Conservation (phyloP, 2,113 vertebrate species). For the Bambusicola thoracicus region DNA sequence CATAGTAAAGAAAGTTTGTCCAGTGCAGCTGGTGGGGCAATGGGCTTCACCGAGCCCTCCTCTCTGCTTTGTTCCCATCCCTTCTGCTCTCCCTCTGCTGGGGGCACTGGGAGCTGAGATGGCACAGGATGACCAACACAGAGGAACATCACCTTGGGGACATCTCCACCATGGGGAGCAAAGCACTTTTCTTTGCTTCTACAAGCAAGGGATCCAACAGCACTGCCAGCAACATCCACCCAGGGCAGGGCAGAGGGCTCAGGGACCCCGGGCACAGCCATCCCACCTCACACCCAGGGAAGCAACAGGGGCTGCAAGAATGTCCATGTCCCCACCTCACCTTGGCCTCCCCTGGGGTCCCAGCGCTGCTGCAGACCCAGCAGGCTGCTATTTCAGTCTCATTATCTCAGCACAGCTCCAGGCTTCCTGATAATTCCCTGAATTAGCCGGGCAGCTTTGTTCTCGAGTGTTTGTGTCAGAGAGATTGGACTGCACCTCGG, state of each 20-base stretch:
- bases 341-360: not conserved
- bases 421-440: slow-evolving; percentile 57
- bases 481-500: not conserved
- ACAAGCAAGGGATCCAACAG: not conserved
- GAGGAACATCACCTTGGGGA: not conserved
- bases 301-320: not conserved
- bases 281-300: not conserved
- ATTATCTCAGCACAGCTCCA: slow-evolving; percentile 60
- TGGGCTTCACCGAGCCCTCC: not conserved
- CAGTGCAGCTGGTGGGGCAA: rapidly evolving
- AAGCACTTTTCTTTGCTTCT: not conserved
- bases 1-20: not conserved
- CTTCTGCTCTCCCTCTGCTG: not conserved
- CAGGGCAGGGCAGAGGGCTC: not conserved
- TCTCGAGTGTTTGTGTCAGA: slow-evolving; percentile 37
- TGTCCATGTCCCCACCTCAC: not conserved
- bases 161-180: not conserved
- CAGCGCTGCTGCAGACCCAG: not conserved
- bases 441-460: slow-evolving; percentile 30
- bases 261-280: not conserved
- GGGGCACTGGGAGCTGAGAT: not conserved
- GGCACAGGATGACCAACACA: too few relatives aligned
- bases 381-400: slow-evolving; percentile 53
- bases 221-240: too few relatives aligned
- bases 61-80: not conserved